Percentiles rank a stretch among this genome's conserved stretches.
These are phyloP conservation scores for Rhingia rostrata DNA, from an alignment of 2,888 invertebrate species.

Conservation along the genomic window DNA sequence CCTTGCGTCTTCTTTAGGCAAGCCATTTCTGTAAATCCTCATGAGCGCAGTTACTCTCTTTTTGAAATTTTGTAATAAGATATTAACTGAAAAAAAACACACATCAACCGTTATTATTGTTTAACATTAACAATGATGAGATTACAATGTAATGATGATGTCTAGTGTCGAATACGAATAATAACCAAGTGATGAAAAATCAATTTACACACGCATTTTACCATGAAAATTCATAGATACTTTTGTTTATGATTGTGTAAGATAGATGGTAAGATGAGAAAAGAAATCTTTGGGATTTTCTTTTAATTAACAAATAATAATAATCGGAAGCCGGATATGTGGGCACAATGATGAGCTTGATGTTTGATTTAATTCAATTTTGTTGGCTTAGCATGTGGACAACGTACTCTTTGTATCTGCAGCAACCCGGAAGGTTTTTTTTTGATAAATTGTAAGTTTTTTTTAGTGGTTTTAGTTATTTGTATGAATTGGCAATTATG, in stretches of 20 bases:
- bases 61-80: conserved; percentile 77
- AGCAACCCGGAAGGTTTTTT: not conserved
- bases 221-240: conserved; percentile 30
- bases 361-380: conserved; percentile 4
- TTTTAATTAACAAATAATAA: conserved; percentile 8
- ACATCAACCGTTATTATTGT: not conserved
- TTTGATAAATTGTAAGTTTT: too few relatives aligned
- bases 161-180: conserved; percentile 1
- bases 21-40: conserved; percentile 76
- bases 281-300: conserved; percentile 11
- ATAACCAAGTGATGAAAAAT: conserved; percentile 5
- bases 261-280: conserved; percentile 3
- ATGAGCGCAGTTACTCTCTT: conserved; percentile 78
- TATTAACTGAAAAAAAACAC: conserved; percentile 76
- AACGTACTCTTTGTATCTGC: not conserved
- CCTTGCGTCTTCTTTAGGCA: conserved; percentile 62
- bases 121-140: conserved; percentile 4
- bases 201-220: conserved; percentile 31
- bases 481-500: too few relatives aligned
- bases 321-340: conserved; percentile 33
- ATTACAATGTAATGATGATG: not conserved
- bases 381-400: not conserved
- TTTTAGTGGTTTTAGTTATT: too few relatives aligned
- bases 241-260: conserved; percentile 11
- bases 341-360: not conserved